Evolutionary conservation across 2,113 vertebrate species (phyloP).

Genomic region (Epinephelus cyanopodus): DNA sequence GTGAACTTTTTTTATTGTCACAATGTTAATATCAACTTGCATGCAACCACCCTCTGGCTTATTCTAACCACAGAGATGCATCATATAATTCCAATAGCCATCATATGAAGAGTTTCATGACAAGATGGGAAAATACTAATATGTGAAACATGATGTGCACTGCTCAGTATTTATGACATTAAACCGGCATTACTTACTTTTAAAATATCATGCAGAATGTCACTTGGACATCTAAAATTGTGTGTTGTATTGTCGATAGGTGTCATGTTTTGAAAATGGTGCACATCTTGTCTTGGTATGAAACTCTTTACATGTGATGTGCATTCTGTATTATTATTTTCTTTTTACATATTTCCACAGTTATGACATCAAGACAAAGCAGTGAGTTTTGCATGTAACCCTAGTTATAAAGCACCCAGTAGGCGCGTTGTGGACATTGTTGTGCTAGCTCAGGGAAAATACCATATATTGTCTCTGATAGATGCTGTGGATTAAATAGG

Average conservation of each 20-base stretch:
- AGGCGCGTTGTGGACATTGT: slow-evolving; percentile 47
- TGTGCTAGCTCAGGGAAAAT: slow-evolving; percentile 78
- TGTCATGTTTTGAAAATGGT: not conserved
- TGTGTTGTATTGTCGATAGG: not conserved
- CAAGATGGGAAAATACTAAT: not conserved
- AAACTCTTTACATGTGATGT: slow-evolving; percentile 27
- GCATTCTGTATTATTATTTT: not conserved
- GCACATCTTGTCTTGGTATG: slow-evolving; percentile 17
- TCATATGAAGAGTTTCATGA: slow-evolving; percentile 46
- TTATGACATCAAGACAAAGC: slow-evolving; percentile 75
- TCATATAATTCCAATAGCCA: not conserved
- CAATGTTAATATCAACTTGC: slow-evolving; percentile 65
- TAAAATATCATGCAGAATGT: not conserved
- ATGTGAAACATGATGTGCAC: not conserved
- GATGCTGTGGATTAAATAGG: slow-evolving; percentile 71
- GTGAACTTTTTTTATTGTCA: slow-evolving; percentile 37
- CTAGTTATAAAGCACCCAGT: slow-evolving; percentile 41
- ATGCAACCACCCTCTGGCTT: slow-evolving; percentile 57
- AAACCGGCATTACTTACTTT: not conserved
- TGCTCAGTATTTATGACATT: not conserved
- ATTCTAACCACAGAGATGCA: slow-evolving; percentile 43
- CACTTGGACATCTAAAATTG: not conserved
- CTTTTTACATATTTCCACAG: slow-evolving; percentile 54
- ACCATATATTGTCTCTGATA: slow-evolving; percentile 65
- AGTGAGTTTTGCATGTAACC: slow-evolving; percentile 65